Conservation (phyloP, 2,113 vertebrate genomes). For the Rhinoptilus africanus region DNA sequence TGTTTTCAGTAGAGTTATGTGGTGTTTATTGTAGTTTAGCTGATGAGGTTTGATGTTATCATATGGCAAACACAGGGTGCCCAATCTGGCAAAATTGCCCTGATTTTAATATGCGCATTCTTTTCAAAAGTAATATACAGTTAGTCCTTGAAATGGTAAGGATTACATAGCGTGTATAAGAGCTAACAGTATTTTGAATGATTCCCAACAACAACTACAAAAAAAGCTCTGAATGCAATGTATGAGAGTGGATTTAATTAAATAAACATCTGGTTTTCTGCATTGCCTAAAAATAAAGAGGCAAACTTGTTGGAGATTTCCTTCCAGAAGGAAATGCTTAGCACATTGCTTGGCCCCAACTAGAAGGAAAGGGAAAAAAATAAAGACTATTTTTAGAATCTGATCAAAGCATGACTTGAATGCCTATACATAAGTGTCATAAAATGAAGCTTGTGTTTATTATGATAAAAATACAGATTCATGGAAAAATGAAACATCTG, state of each 20-base stretch:
- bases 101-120: background rate
- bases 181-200: constrained; percentile 6
- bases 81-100: background rate
- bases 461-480: constrained; percentile 67
- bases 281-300: constrained; percentile 63
- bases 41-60: background rate
- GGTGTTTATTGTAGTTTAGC: background rate
- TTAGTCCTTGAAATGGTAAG: background rate
- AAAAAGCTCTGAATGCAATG: background rate
- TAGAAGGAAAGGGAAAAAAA: constrained; percentile 43
- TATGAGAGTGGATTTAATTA: constrained; percentile 69
- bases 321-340: constrained; percentile 81
- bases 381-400: constrained; percentile 79
- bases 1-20: background rate
- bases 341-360: constrained; percentile 73
- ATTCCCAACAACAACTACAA: background rate
- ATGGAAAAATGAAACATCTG: constrained; percentile 43
- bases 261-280: constrained; percentile 79
- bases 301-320: constrained; percentile 68
- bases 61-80: background rate
- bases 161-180: background rate
- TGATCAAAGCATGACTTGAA: constrained; percentile 77
- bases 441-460: constrained; percentile 65
- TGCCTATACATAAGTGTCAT: constrained; percentile 68
- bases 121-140: background rate